Conservation (phyloP, 2,888 invertebrate genomes). For the Griposia aprilina region DNA sequence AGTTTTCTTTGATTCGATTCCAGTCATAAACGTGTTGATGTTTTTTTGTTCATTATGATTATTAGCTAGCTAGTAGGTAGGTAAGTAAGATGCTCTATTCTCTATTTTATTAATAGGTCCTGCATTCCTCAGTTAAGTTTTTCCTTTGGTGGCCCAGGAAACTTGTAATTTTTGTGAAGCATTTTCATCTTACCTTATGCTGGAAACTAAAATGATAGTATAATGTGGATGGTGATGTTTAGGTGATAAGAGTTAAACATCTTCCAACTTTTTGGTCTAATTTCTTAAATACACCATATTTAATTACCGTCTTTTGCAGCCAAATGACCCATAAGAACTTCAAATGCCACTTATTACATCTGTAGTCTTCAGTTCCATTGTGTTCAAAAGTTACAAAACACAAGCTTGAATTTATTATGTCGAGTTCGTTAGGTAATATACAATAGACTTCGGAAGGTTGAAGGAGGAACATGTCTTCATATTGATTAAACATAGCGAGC, state of each 20-base stretch:
- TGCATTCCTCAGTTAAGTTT: background rate
- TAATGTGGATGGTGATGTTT: background rate
- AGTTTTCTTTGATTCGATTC: background rate
- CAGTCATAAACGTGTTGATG: background rate
- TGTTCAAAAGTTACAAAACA: constrained; percentile 72
- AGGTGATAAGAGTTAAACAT: background rate
- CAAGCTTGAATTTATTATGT: constrained; percentile 75
- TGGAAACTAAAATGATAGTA: background rate
- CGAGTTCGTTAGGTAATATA: constrained; percentile 68
- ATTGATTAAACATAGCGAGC: constrained; percentile 80
- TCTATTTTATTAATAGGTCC: background rate
- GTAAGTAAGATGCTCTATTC: background rate
- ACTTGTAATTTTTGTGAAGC: background rate
- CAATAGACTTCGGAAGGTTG: constrained; percentile 76
- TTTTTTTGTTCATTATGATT: background rate
- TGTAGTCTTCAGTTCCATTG: constrained; percentile 74
- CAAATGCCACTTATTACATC: constrained; percentile 81
- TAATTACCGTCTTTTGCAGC: constrained; percentile 82
- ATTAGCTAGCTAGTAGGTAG: background rate
- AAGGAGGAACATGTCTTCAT: constrained; percentile 82
- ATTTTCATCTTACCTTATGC: background rate
- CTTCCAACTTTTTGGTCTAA: background rate
- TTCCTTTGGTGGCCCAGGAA: background rate
- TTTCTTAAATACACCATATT: background rate
- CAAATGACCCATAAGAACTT: constrained; percentile 82